phyloP scores from a whole-genome alignment of 2,888 invertebrate species.

The Disparrhopalites patrizii region DNA sequence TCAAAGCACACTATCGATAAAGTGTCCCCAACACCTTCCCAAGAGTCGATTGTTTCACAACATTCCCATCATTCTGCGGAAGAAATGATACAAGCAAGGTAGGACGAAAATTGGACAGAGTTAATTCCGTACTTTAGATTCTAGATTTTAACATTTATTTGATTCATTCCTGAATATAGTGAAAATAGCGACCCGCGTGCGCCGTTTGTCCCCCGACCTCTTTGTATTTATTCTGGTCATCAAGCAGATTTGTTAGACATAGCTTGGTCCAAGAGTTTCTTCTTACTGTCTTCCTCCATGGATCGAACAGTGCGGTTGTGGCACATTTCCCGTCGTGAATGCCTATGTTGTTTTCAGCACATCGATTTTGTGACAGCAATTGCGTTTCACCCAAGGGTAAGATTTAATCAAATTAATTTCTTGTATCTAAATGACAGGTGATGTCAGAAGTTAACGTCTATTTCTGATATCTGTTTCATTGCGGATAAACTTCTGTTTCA shows the following conservation, averaged over 20 bases:
- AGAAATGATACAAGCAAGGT: slow-evolving; percentile 46
- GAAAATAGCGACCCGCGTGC: slow-evolving; percentile 44
- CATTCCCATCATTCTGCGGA: slow-evolving; percentile 52
- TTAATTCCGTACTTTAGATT: no score
- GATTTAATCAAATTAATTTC: slow-evolving; percentile 2
- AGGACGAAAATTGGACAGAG: no score
- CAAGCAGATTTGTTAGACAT: slow-evolving; percentile 94
- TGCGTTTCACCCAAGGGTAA: slow-evolving; percentile 85
- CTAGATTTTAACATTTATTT: no score
- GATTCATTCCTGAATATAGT: no score
- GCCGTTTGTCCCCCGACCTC: slow-evolving; percentile 83
- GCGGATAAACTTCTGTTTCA: slow-evolving; percentile 49
- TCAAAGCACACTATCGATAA: slow-evolving; percentile 91
- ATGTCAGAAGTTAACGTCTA: neutral
- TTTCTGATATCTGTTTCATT: slow-evolving; percentile 6
- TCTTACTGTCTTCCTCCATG: slow-evolving; percentile 96
- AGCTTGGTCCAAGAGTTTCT: slow-evolving; percentile 98
- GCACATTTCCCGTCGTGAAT: slow-evolving; percentile 96
- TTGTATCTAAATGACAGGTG: neutral
- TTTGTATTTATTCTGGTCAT: slow-evolving; percentile 90
- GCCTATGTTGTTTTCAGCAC: slow-evolving; percentile 97
- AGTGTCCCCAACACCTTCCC: slow-evolving; percentile 87
- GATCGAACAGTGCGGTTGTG: slow-evolving; percentile 96
- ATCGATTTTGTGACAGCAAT: slow-evolving; percentile 99
- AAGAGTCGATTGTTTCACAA: slow-evolving; percentile 81